These are phyloP conservation scores for Bufo gargarizans DNA, from an alignment of 2,113 vertebrate genomes.

Conservation along the genomic window DNA sequence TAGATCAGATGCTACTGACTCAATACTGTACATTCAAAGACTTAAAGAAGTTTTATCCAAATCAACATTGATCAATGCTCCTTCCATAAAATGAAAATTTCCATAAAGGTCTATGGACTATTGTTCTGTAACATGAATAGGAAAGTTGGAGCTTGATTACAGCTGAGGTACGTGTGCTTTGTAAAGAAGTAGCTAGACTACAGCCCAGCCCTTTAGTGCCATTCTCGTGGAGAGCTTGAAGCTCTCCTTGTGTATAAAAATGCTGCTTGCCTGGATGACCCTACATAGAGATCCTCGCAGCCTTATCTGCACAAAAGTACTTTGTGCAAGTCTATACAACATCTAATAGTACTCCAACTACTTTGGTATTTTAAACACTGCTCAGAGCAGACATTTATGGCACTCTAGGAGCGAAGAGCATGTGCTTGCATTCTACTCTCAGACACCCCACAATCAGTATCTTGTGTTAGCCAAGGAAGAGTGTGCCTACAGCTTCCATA, in stretches of 20 bases:
- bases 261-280: not conserved
- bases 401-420: not conserved
- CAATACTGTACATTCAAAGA: slow-evolving; percentile 37
- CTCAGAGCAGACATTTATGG: not conserved
- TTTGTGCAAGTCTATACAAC: slow-evolving; percentile 7
- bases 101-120: not conserved
- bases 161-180: slow-evolving; percentile 2
- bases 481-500: not conserved
- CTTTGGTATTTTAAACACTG: slow-evolving; percentile 21
- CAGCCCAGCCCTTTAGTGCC: not conserved
- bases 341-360: not conserved
- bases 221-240: not conserved
- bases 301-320: not conserved
- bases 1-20: slow-evolving; percentile 5
- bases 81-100: not conserved
- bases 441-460: slow-evolving; percentile 7
- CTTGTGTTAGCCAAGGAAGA: not conserved
- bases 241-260: not conserved
- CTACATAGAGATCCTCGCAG: not conserved
- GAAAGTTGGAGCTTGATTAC: not conserved
- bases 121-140: slow-evolving; percentile 1
- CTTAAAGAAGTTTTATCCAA: slow-evolving; percentile 9
- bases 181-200: not conserved
- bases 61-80: not conserved
- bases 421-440: not conserved